Base-by-base conservation (phyloP, 1,140 invertebrate species). In the Pseudachorutes palmiensis region DNA sequence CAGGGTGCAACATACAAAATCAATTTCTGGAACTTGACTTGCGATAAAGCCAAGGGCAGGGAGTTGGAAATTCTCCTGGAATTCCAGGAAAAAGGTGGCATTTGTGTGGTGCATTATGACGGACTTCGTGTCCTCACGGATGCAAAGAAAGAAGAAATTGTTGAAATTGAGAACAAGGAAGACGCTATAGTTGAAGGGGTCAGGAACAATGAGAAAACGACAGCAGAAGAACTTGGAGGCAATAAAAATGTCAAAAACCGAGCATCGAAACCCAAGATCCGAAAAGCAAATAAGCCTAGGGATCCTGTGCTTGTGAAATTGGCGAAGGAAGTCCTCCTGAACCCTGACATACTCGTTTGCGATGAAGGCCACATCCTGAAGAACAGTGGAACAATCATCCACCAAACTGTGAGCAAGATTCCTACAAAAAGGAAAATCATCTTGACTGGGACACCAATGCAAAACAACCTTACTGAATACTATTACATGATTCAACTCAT, bases 401-500 rank as follows among this genome's bases (percentile, higher is more conserved):
- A 89, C 22, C 88, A 91, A 78, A 86, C 90, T 0, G 88, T 97
- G 79, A 89, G 84, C 69, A 80, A 82, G 58, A 86, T 97, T 33
- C 86, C 81, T 75, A 91, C 91, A 0, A 79, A 81, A 26, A 80
- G 93, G 16, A 83, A 94, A 71, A 88, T 98, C 67, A 89, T 97
- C 0, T 83, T 98, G 12, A 97, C 95, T 19, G 94, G 95, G 64
- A 98, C 94, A 0, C 95, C 95, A 1, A 78, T 98, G 30, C 94
- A 98, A 79, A 98, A 98, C 77, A 97, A 97, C 82, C 83, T 98
- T 16, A 85, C 85, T 75, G 95, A 98, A 83, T 98, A 97, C 82
- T 92, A 97, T 78, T 93, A 91, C 76, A 98, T 98, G 94, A 90
- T 97, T n/a, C 87, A 92, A 72, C 97, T 98, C 80, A 92, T 97